Percentiles rank a stretch among this genome's conserved stretches.
These are phyloP conservation scores for Centrocercus urophasianus DNA, from an alignment of 2,113 vertebrate genomes.

Conservation along the genomic window DNA sequence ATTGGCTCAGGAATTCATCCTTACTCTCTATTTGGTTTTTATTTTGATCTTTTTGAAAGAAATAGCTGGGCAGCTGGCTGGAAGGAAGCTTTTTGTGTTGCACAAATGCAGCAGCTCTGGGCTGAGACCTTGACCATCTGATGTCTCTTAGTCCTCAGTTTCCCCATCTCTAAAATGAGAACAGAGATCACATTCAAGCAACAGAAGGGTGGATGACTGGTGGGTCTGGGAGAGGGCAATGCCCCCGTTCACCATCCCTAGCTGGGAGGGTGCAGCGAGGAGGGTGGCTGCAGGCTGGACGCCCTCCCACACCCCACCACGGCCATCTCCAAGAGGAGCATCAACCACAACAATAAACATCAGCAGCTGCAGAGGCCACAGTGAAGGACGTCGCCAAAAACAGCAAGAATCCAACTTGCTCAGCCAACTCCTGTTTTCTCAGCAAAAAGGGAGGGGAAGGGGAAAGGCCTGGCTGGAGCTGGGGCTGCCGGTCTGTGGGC, in stretches of 20 bases:
- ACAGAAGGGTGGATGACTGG: neutral
- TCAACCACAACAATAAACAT: conserved; percentile 68
- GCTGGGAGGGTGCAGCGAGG: neutral
- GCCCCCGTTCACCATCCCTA: rapidly evolving
- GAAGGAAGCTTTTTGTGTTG: neutral
- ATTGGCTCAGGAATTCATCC: neutral
- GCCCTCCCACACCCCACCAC: neutral
- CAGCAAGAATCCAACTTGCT: conserved; percentile 42
- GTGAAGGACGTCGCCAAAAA: conserved; percentile 18
- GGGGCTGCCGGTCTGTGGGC: rapidly evolving
- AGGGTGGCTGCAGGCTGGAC: neutral
- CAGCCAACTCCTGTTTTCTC: conserved; percentile 57
- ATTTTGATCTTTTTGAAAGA: neutral
- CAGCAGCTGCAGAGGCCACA: conserved; percentile 62
- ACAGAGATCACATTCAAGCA: rapidly evolving
- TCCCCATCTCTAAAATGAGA: neutral
- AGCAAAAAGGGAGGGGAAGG: neutral
- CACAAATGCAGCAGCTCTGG: neutral
- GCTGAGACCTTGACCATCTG: neutral
- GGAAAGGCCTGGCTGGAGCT: neutral
- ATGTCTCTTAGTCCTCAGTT: neutral
- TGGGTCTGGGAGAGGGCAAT: rapidly evolving
- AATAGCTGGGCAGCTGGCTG: neutral
- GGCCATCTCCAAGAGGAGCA: conserved; percentile 43
- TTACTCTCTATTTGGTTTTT: neutral